Evolutionary conservation across 1,140 invertebrate genomes (phyloP).

Genomic region (Drosophila melanogaster): Release_6_plus_ISO1_MT NT_033777.3:9093001-9093500

Average conservation of each 20-base stretch:
- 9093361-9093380: slow-evolving; percentile 57
- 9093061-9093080: slow-evolving; percentile 67
- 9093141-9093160: slow-evolving; percentile 23
- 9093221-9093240: slow-evolving; percentile 36
- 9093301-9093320: slow-evolving; percentile 1
- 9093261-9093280: not conserved
- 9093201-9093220: slow-evolving; percentile 65
- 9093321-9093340: slow-evolving; percentile 18
- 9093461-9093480: slow-evolving; percentile 35
- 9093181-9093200: slow-evolving; percentile 62
- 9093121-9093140: slow-evolving; percentile 24
- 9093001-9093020: slow-evolving; percentile 16
- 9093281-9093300: slow-evolving; percentile 3
- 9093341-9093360: slow-evolving; percentile 52
- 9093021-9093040: not conserved
- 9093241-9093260: slow-evolving; percentile 1
- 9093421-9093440: slow-evolving; percentile 24
- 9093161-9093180: slow-evolving; percentile 43
- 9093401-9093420: slow-evolving; percentile 24
- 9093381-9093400: slow-evolving; percentile 6
- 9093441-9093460: slow-evolving; percentile 6
- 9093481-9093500: slow-evolving; percentile 41
- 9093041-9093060: slow-evolving; percentile 53
- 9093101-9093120: slow-evolving; percentile 65
- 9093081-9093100: slow-evolving; percentile 78